Conservation (phyloP, 2,888 invertebrate species). For the Masnerella sp. region DNA sequence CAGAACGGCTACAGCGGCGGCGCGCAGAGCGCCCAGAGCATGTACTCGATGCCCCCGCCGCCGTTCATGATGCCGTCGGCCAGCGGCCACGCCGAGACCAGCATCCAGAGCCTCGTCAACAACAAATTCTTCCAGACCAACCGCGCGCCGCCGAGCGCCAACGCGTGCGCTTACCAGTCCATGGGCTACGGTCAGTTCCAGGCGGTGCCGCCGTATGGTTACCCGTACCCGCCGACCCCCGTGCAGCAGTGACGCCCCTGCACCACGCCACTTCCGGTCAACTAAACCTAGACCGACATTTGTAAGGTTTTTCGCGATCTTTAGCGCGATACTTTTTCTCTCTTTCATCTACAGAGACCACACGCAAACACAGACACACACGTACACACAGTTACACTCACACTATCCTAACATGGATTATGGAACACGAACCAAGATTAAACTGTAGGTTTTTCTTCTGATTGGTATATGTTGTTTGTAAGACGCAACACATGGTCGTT, state of each 20-base stretch:
- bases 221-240: slow-evolving; percentile 82
- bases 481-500: slow-evolving; percentile 63
- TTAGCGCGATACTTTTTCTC: slow-evolving; percentile 42
- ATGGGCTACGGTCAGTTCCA: slow-evolving; percentile 85
- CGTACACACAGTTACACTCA: slow-evolving; percentile 1
- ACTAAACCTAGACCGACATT: slow-evolving; percentile 46
- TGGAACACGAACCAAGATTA: slow-evolving; percentile 34
- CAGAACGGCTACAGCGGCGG: slow-evolving; percentile 64
- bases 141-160: slow-evolving; percentile 79
- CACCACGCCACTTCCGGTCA: slow-evolving; percentile 30
- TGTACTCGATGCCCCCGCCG: slow-evolving; percentile 77
- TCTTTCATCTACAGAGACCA: too few relatives aligned
- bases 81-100: slow-evolving; percentile 76
- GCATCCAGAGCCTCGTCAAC: slow-evolving; percentile 80
- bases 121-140: slow-evolving; percentile 87
- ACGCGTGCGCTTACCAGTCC: slow-evolving; percentile 81
- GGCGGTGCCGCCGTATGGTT: slow-evolving; percentile 83
- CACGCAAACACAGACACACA: slow-evolving; percentile 2
- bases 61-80: slow-evolving; percentile 79
- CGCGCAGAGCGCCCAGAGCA: slow-evolving; percentile 69
- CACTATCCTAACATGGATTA: slow-evolving; percentile 19
- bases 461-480: slow-evolving; percentile 59
- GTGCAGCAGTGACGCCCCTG: slow-evolving; percentile 84
- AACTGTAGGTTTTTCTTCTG: slow-evolving; percentile 58
- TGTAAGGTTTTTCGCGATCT: slow-evolving; percentile 49